Evolutionary conservation across 1,140 invertebrate genomes (phyloP).

Genomic region (Cotesia chilonis): DNA sequence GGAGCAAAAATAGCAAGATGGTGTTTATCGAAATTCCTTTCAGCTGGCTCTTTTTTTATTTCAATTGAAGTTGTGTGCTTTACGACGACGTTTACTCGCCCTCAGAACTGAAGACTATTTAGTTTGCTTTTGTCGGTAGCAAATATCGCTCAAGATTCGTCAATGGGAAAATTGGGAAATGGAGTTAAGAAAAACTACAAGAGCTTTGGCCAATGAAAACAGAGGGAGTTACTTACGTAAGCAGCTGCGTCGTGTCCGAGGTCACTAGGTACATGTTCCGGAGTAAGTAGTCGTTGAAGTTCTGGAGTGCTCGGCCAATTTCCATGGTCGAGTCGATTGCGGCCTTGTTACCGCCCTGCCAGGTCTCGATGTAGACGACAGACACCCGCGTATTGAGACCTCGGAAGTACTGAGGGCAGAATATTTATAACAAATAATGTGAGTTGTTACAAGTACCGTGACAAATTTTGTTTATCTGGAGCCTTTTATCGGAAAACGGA

Average conservation of each 20-base stretch:
- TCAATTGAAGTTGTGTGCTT: too few relatives aligned
- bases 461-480: not conserved
- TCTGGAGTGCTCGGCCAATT: slow-evolving; percentile 83
- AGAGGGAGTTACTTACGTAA: slow-evolving; percentile 77
- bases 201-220: too few relatives aligned
- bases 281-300: slow-evolving; percentile 89
- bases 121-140: slow-evolving; percentile 3
- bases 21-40: slow-evolving; percentile 18
- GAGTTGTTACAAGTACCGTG: not conserved
- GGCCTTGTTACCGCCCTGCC: slow-evolving; percentile 88
- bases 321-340: slow-evolving; percentile 83
- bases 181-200: not conserved
- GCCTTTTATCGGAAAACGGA: too few relatives aligned
- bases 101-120: not conserved
- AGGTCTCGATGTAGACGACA: slow-evolving; percentile 95
- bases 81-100: not conserved
- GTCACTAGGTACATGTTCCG: slow-evolving; percentile 83
- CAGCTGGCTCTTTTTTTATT: not conserved
- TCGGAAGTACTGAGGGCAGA: slow-evolving; percentile 83
- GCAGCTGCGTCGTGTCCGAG: slow-evolving; percentile 89
- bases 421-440: slow-evolving; percentile 9
- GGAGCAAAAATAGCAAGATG: slow-evolving; percentile 4
- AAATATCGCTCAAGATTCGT: not conserved
- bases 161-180: not conserved
- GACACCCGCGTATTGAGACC: slow-evolving; percentile 92